Evolutionary conservation across 2,888 invertebrate species (phyloP).

Genomic region (Anticlea derivata): DNA sequence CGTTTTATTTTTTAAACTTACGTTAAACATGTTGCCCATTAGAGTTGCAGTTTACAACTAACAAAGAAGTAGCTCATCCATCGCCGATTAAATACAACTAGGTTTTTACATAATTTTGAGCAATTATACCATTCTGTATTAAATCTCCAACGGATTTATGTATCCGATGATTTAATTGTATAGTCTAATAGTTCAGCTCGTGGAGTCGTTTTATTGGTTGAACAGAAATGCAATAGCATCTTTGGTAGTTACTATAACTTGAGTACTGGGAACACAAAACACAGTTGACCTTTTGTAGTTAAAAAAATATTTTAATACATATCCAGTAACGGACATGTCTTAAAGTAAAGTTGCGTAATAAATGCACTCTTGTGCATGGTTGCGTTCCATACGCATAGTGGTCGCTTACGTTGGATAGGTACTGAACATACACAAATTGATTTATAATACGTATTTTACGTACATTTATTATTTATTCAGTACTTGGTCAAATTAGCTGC

Average conservation of each 20-base stretch:
- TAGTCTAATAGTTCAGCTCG: conserved; percentile 10
- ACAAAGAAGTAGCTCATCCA: conserved; percentile 21
- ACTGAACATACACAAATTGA: too few relatives aligned
- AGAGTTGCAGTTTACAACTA: conserved; percentile 28
- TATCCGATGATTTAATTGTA: conserved; percentile 16
- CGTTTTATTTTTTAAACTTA: conserved; percentile 37
- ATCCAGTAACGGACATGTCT: too few relatives aligned
- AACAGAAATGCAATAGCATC: not conserved
- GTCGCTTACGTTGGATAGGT: too few relatives aligned
- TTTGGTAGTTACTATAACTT: not conserved
- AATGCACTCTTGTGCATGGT: too few relatives aligned
- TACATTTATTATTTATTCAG: too few relatives aligned
- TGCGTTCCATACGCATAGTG: too few relatives aligned
- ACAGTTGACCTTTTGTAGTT: too few relatives aligned
- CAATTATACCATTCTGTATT: conserved; percentile 28
- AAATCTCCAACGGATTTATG: conserved; percentile 1
- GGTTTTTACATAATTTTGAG: conserved; percentile 20
- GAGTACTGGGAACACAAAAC: conserved; percentile 24
- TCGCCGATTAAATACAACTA: conserved; percentile 21
- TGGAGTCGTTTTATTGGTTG: conserved; percentile 33
- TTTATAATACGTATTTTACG: too few relatives aligned
- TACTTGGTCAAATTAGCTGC: too few relatives aligned
- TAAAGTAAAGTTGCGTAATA: too few relatives aligned
- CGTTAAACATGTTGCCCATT: conserved; percentile 45
- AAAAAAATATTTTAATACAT: too few relatives aligned